A percentile compares a stretch with the other conserved stretches of the same genome.
phyloP scores from a whole-genome alignment of 2,113 vertebrate species.

The Phoxinus phoxinus region DNA sequence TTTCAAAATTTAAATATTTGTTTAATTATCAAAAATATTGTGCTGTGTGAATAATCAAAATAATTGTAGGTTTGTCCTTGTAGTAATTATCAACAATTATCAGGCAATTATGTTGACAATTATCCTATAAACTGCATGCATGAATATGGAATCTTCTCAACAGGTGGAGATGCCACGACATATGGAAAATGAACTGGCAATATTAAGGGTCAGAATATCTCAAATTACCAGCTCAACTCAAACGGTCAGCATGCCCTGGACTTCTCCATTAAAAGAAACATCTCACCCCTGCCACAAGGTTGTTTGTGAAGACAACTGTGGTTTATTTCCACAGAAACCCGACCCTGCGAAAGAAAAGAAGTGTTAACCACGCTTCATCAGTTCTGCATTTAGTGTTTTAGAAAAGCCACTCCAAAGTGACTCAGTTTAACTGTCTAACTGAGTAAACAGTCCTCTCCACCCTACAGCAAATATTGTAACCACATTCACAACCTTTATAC shows the following conservation, averaged over 20 bases:
- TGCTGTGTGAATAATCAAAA: background rate
- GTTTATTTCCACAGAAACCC: constrained; percentile 68
- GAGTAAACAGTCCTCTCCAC: constrained; percentile 27
- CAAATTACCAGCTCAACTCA: constrained; percentile 54
- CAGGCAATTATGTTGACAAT: background rate
- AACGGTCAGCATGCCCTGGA: constrained; percentile 41
- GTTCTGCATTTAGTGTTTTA: constrained; percentile 35
- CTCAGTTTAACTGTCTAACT: constrained; percentile 44
- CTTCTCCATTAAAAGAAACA: constrained; percentile 63
- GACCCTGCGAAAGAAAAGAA: constrained; percentile 50
- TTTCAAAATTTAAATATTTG: background rate
- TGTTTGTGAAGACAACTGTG: constrained; percentile 59
- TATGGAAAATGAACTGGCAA: constrained; percentile 15
- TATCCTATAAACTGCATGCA: background rate
- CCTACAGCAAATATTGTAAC: constrained; percentile 55
- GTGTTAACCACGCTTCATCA: constrained; percentile 24
- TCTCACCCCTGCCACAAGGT: constrained; percentile 52
- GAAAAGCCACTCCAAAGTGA: constrained; percentile 45
- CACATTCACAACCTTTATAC: constrained; percentile 56
- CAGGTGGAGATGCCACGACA: constrained; percentile 42
- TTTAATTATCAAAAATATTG: too few species aligned
- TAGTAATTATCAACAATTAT: background rate
- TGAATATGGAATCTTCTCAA: background rate
- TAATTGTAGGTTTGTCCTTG: background rate
- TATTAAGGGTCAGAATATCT: constrained; percentile 46